Evolutionary conservation across 2,888 invertebrate species (phyloP), one percentile per base, ranked within the genome.

Genomic region (Andrena praecox): DNA sequence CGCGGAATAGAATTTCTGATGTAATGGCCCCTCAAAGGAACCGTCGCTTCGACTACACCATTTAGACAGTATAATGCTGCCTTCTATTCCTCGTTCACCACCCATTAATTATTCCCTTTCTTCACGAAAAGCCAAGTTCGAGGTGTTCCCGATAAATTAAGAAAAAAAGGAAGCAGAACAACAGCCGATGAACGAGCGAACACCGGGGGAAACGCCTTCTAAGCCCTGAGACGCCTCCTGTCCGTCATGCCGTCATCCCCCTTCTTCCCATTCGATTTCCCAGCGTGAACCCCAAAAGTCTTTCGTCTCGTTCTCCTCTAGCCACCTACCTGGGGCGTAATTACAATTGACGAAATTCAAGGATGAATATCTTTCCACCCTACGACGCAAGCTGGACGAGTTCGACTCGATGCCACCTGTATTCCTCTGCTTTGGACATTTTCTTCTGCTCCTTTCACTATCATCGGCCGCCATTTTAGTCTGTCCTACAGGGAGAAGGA

Each of bases 141-240:
- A 48, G 48, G 48, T 48, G 33, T 62, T 50, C 69, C 66, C 67
- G 70, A 84, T 59, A 56, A 70, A 79, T 74, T 54, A 66, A 78
- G 73, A 79, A 84, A 67, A 67, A 67, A 78, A 42, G 29, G 52
- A 54, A 27, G 20, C 27, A 48, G 70, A 86, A 83, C 68, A 89
- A 89, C 90, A 90, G 90, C 84, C 85, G 90, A 91, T 82, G 81
- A 89, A 87, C 87, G 90, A 84, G 74, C 70, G 81, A 87, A 79
- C 78, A 83, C 76, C 76, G 71, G 80, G 81, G 82, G 89, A 89
- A 91, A 91, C 91, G 89, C 89, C 91, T 74, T 78, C 87, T 78
- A 85, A 90, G 88, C 88, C 91, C 91, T 87, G 80, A 88, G 89
- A 91, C 92, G 92, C 93, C 93, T 91, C 92, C 92, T 91, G 93